These are phyloP conservation scores for Epirrhoe tristata DNA, from an alignment of 2,888 invertebrate genomes.

Conservation along the genomic window DNA sequence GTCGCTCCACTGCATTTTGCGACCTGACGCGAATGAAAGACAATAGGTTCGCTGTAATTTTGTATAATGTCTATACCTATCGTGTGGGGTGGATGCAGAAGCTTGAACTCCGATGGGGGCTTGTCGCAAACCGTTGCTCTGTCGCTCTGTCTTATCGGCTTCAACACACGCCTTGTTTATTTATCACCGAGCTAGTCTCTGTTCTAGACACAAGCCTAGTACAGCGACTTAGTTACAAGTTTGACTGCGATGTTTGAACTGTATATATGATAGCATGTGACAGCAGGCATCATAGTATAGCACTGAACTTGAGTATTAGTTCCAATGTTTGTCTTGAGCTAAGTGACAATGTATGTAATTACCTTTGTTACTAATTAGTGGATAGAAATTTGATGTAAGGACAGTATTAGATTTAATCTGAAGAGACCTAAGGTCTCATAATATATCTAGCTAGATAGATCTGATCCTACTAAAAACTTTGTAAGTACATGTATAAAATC, in stretches of 20 bases:
- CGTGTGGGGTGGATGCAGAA: slow-evolving; percentile 46
- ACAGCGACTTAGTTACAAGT: slow-evolving; percentile 55
- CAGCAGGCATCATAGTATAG: slow-evolving; percentile 35
- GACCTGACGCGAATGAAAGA: slow-evolving; percentile 64
- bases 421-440: not conserved
- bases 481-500: too few species aligned
- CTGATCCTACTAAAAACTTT: too few species aligned
- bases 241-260: slow-evolving; percentile 55
- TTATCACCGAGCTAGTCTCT: slow-evolving; percentile 70
- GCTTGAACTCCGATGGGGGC: slow-evolving; percentile 35
- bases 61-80: slow-evolving; percentile 60
- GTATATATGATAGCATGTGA: slow-evolving; percentile 44
- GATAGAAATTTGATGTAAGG: slow-evolving; percentile 40
- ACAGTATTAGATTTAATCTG: slow-evolving; percentile 39
- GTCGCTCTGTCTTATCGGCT: slow-evolving; percentile 74
- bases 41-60: slow-evolving; percentile 65
- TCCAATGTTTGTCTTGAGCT: slow-evolving; percentile 38
- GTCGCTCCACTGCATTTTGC: slow-evolving; percentile 74
- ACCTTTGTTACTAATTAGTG: slow-evolving; percentile 43
- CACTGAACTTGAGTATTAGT: slow-evolving; percentile 34
- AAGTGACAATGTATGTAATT: slow-evolving; percentile 44
- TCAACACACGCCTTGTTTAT: slow-evolving; percentile 80
- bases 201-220: slow-evolving; percentile 58
- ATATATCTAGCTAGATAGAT: too few species aligned
- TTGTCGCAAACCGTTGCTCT: slow-evolving; percentile 49